A percentile compares a stretch with the other conserved stretches of the same genome.
Evolutionary conservation across 2,797 vertebrate species (phyloP).

Genomic region (Chiroxiphia lanceolata): DNA sequence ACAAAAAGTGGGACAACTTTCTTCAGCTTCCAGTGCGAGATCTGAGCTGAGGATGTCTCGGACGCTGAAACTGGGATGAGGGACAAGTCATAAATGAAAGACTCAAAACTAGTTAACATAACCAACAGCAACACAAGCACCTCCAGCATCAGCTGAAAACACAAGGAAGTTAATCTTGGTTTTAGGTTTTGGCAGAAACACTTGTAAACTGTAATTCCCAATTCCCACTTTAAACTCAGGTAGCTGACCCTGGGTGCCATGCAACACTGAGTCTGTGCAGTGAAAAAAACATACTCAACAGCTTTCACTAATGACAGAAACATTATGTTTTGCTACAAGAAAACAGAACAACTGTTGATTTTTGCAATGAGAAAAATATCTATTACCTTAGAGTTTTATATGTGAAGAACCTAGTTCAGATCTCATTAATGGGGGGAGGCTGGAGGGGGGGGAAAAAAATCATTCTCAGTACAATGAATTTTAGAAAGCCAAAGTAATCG

Average conservation of each 20-base stretch:
- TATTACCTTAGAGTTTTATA: not conserved
- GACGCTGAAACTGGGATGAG: not conserved
- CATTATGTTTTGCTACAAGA: rapidly evolving
- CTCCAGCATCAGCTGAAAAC: not conserved
- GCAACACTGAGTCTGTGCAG: not conserved
- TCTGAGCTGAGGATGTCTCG: not conserved
- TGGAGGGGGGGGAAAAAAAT: no score
- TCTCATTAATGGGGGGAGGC: not conserved
- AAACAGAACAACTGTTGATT: not conserved
- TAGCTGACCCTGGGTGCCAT: not conserved
- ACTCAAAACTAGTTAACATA: not conserved
- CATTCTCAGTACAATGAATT: not conserved
- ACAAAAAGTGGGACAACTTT: not conserved
- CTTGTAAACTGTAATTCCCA: not conserved
- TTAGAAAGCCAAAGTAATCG: not conserved
- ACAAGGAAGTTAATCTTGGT: not conserved
- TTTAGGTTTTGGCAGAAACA: not conserved
- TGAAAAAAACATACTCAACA: not conserved
- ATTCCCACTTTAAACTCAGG: not conserved
- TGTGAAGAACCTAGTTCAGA: not conserved
- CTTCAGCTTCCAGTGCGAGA: not conserved
- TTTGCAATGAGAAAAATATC: not conserved
- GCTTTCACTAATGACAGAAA: not conserved
- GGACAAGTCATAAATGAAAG: not conserved
- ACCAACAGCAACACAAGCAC: not conserved